A percentile compares a stretch with the other conserved stretches of the same genome.
Evolutionary conservation across 2,797 vertebrate genomes (phyloP).

Genomic region (Tangara arthus): DNA sequence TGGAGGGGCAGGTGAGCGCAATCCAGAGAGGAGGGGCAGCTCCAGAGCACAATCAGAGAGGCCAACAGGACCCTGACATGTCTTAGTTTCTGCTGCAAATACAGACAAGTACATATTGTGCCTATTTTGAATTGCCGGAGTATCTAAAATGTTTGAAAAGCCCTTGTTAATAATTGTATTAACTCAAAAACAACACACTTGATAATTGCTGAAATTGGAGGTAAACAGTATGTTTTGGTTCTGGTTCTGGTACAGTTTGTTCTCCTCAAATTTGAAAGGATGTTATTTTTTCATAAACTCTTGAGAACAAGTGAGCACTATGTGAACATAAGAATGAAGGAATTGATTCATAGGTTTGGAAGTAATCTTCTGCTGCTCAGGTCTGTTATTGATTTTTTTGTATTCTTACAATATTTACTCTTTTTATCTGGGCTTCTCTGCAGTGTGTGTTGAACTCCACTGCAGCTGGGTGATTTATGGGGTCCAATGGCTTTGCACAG

Average conservation of each 20-base stretch:
- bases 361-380: background rate
- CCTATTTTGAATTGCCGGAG: background rate
- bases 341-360: background rate
- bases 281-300: background rate
- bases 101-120: fast-evolving
- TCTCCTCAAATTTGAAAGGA: background rate
- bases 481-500: background rate
- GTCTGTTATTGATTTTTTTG: background rate
- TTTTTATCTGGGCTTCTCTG: background rate
- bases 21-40: background rate
- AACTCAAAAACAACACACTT: background rate
- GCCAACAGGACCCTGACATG: background rate
- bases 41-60: background rate
- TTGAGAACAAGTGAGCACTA: background rate
- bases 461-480: background rate
- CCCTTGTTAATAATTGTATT: background rate
- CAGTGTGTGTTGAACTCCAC: background rate
- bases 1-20: background rate
- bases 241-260: background rate
- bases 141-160: background rate
- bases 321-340: background rate
- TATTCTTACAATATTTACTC: conserved; percentile 1
- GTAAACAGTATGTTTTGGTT: background rate
- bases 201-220: background rate
- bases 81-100: background rate